Percentiles rank a stretch among this genome's conserved stretches.
Evolutionary conservation across 2,113 vertebrate species (phyloP).

Genomic region (Clarias macrocephalus): DNA sequence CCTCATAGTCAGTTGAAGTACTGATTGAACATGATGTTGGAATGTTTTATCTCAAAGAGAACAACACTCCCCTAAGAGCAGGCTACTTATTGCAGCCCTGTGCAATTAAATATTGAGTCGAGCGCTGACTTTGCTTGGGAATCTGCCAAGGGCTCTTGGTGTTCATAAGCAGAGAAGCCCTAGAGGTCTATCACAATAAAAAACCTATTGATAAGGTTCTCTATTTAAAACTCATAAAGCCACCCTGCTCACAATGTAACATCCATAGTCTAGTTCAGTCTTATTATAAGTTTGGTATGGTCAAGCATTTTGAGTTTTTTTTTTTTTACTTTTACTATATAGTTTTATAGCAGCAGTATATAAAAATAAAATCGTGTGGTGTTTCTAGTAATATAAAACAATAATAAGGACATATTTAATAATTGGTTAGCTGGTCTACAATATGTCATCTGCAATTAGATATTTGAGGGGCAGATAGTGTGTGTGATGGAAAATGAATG

Average conservation of each 20-base stretch:
- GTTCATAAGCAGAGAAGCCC: conserved; percentile 3
- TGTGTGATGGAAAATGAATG: not conserved
- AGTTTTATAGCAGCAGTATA: not conserved
- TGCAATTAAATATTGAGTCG: not conserved
- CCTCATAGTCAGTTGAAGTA: not conserved
- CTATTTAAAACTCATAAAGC: conserved; percentile 28
- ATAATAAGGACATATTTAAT: not conserved
- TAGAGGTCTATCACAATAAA: not conserved
- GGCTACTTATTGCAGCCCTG: conserved; percentile 7
- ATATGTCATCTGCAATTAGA: not conserved
- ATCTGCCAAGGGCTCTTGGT: not conserved
- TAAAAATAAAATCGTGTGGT: not conserved
- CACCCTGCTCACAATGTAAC: not conserved
- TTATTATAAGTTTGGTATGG: not conserved
- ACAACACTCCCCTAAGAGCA: not conserved
- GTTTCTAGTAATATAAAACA: not conserved
- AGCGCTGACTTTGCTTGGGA: conserved; percentile 3
- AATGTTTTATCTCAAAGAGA: not conserved
- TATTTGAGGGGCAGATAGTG: not conserved
- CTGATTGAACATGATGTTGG: not conserved
- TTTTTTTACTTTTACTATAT: not conserved
- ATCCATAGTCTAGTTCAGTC: not conserved
- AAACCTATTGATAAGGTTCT: conserved; percentile 3
- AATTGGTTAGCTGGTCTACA: not conserved
- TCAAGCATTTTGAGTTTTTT: not conserved